Evolutionary conservation across 1,140 invertebrate genomes (phyloP), one percentile per base, ranked within the genome.

Genomic region (Drosophila saltans): DNA sequence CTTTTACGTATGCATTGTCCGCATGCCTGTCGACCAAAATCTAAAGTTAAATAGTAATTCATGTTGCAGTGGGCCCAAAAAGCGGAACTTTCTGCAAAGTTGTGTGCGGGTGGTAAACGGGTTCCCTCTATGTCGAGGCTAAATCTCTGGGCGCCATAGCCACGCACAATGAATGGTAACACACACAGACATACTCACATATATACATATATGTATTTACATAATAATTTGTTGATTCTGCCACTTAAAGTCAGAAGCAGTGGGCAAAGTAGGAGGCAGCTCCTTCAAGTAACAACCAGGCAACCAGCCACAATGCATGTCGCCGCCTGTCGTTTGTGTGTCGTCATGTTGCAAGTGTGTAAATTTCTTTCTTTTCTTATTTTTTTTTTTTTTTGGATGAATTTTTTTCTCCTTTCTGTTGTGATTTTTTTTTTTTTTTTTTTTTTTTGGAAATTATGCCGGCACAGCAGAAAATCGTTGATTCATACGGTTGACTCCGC

Each of bases 401-500:
- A 36, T 36, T 36, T 36, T 4, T 36, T 36, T 36, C 6, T 36
- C 6, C 6, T 6, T 36, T 30, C 28, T 2, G 2, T 30, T 30
- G 2, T 30, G 28, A 3, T 30, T 2, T 4, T 1, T 45, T 48
- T 48, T 52, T 52, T 21, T 21, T 45, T 21, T 52, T 52, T 48
- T 10, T 52, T 26, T 52, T 83, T 78, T 80, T 68, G 73, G 84
- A 89, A 88, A 88, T 89, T 89, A 89, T 89, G 84, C 72, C 72
- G 69, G 75, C 75, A 61, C 78, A 62, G 84, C 84, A 89, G 80
- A 84, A 85, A 89, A 84, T 89, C 80, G 85, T 89, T 89, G 84
- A 89, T 89, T 89, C 84, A 89, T 89, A 71, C 84, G 84, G 71
- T 89, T 78, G 84, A 89, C 80, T 89, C 84, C 78, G 84, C 78